phyloP scores from a whole-genome alignment of 2,888 invertebrate species.

The Drosophila melanosoma region DNA sequence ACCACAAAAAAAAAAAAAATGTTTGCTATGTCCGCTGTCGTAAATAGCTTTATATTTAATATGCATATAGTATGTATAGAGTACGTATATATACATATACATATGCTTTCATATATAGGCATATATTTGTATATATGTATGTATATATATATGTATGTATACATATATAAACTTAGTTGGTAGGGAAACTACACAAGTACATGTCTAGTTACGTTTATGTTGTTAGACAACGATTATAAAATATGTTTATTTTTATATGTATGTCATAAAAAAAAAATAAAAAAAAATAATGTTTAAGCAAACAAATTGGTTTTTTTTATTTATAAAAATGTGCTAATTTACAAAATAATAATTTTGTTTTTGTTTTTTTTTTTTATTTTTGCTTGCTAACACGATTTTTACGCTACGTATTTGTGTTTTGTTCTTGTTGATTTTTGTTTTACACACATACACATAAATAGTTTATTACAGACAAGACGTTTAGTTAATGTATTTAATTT shows the following conservation, averaged over 20 bases:
- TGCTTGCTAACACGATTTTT: conserved; percentile 54
- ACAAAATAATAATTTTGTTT: conserved; percentile 60
- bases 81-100: conserved; percentile 28
- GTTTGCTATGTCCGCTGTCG: conserved; percentile 70
- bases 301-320: conserved; percentile 40
- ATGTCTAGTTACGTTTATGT: conserved; percentile 78
- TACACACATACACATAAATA: conserved; percentile 74
- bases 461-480: conserved; percentile 60
- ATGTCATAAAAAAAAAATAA: conserved; percentile 41
- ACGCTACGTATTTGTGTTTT: conserved; percentile 27
- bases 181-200: conserved; percentile 75
- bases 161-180: conserved; percentile 56
- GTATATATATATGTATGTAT: conserved; percentile 10
- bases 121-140: conserved; percentile 1
- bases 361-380: conserved; percentile 15
- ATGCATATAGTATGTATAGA: conserved; percentile 7
- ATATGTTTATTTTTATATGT: conserved; percentile 50
- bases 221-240: conserved; percentile 81
- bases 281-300: conserved; percentile 40
- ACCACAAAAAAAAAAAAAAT: conserved; percentile 77
- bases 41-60: conserved; percentile 56
- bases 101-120: background rate
- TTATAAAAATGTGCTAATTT: conserved; percentile 75
- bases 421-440: conserved; percentile 52
- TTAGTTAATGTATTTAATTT: conserved; percentile 45